Base-by-base conservation (phyloP, 2,888 invertebrate species). In the Hirudinaria manillensis region DNA sequence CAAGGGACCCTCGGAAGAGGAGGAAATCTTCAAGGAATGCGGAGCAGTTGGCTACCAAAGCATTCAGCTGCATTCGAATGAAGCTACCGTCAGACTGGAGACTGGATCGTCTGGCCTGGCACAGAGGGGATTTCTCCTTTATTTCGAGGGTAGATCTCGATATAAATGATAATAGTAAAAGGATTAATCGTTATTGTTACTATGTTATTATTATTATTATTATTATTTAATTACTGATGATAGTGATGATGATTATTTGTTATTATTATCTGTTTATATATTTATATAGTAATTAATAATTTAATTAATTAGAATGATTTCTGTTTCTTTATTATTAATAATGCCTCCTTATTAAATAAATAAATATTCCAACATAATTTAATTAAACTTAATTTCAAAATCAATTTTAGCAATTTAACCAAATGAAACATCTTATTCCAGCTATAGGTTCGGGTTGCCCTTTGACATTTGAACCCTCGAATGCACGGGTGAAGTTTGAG, bases 121-220 rank as follows among this genome's bases (percentile, higher is more conserved):
- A 2, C 77, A 78, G 32, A 61, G 79, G 24, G 79, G 79, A n/a
- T 79, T 79, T 72, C 66, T 79, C 21, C 51, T 79, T 29, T 76
- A 77, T 55, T 78, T 79, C 65, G 77, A 77, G 77, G 79, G 79
- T 79, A 24, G 45, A 16, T 36, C 6, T 16, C 16, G 4, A n/a
- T 3, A 6, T 21, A 29, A 1, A 61, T 2, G 16, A 0, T 24
- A 21, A 21, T 7, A 36, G 36, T 34, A 27, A 21, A 7, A 7
- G 21, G 32, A 27, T 21, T 38, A 32, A 38, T 67, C 27, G n/a
- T 45, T 45, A 36, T 45, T 16, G 16, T 7, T 45, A 45, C 1
- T 16, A 36, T 36, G 10, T 36, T 36, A 36, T 36, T 36, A 36
- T 36, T 36, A 36, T 36, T 36, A 36, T 36, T 36, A 36, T 36